These are phyloP conservation scores for Phataginus tetradactyla DNA, from an alignment of 2,797 vertebrate species.

Conservation along the genomic window DNA sequence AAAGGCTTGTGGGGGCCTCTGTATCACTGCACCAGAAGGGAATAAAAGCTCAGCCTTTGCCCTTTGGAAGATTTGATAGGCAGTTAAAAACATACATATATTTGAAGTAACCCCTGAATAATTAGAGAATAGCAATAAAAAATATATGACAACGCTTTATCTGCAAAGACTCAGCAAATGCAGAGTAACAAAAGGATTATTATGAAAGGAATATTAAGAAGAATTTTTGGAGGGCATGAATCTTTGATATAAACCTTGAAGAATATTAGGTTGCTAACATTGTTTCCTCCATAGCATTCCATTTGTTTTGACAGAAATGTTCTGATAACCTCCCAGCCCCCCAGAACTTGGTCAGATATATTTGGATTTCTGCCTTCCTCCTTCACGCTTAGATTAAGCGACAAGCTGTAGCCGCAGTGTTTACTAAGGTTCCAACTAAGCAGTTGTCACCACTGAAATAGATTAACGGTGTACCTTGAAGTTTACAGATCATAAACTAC, in stretches of 20 bases:
- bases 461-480: background rate
- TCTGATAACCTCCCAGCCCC: background rate
- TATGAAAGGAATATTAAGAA: background rate
- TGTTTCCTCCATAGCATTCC: background rate
- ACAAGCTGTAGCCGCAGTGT: background rate
- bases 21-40: background rate
- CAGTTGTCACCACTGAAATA: background rate
- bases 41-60: background rate
- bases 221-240: background rate
- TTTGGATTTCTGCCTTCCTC: background rate
- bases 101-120: background rate
- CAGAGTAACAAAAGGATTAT: background rate
- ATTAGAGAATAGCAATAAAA: background rate
- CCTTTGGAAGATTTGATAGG: background rate
- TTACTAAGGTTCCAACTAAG: background rate
- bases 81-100: background rate
- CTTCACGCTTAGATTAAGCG: background rate
- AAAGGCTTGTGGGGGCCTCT: background rate
- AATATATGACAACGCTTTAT: background rate
- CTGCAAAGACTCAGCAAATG: background rate
- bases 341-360: background rate
- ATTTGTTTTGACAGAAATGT: background rate
- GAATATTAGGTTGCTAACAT: background rate
- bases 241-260: background rate
- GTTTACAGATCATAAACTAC: background rate